A percentile compares a stretch with the other conserved stretches of the same genome.
Evolutionary conservation across 64 coral and sea anemone species (phyloP).

Genomic region (Acropora tenuis): DNA sequence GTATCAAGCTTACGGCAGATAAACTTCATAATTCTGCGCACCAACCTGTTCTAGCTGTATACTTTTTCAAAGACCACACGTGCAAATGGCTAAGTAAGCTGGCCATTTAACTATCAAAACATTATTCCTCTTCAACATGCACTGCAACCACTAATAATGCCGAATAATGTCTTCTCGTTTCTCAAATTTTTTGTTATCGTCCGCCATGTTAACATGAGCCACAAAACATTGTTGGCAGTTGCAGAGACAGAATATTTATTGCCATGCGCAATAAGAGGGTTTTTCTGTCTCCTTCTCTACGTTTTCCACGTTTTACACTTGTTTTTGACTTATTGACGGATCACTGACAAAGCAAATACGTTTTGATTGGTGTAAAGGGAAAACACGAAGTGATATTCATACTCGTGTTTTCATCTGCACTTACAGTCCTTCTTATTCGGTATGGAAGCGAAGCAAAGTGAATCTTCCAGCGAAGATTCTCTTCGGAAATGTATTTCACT

Average conservation of each 20-base stretch:
- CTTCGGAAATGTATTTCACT: conserved; percentile 79
- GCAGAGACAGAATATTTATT: too few species aligned
- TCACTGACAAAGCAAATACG: too few species aligned
- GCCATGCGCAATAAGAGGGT: too few species aligned
- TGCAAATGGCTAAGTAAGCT: conserved; percentile 69
- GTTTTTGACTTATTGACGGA: too few species aligned
- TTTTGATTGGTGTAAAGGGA: too few species aligned
- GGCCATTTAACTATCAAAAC: conserved; percentile 32
- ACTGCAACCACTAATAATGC: neutral
- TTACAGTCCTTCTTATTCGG: neutral
- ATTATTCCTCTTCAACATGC: neutral
- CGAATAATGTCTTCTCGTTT: too few species aligned
- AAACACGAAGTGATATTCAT: too few species aligned
- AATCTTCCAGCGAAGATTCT: neutral
- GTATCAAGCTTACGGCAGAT: too few species aligned
- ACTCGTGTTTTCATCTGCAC: neutral
- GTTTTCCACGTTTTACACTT: too few species aligned
- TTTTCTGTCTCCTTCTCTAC: too few species aligned
- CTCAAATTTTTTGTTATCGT: neutral
- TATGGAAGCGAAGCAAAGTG: neutral
- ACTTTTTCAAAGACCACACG: conserved; percentile 67
- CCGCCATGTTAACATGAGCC: neutral
- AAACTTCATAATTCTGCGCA: neutral
- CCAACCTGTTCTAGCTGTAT: conserved; percentile 15
- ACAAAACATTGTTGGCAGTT: too few species aligned